Base-by-base conservation (phyloP, 2,113 vertebrate species). In the Beaufortia kweichowensis region DNA sequence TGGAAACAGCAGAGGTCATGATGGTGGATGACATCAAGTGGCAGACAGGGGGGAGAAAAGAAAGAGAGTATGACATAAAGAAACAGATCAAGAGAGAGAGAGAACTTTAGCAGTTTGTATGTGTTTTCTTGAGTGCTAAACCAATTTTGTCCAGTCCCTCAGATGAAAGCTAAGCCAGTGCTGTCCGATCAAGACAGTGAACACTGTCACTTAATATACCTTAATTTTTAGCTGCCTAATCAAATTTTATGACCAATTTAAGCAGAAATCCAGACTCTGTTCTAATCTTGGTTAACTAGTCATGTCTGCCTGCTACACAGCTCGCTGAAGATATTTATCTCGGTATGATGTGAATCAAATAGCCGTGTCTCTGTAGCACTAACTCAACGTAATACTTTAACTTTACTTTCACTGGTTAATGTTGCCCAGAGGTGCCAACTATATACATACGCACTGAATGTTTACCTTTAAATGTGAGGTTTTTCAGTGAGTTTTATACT, bases 1-100 rank as follows among this genome's bases (percentile, higher is more conserved):
- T 76, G 77, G 81, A 75, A 82, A 82, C 81, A 72, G 60, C 19
- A 70, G 76, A 65, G 80, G 80, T 82, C 76, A 78, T 53, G 67
- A 24, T 79, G 26, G 61, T 28, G 41, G 77, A 71, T 71, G 72
- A 46, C 50, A 72, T 53, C 28, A 65, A 65, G 35, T 64, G 55
- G 39, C 53, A 65, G 73, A 72, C 64, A 6, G 39, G 29, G 10
- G 59, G 62, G 59, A 71, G 26, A 70, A 31, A 23, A 23, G 35
- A 62, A 26, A 63, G 14, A 39, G 41, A 74, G 28, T 59, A 19
- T 53, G 28, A 39, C 12, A 67, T 17, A 59, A 35, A 68, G 21
- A 65, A 5, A 19, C 11, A 33, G 8, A 77, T 46, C 62, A 8
- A 19, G 50, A 59, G 28, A 60, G 21, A 68, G 35, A 79, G 26